A percentile compares a stretch with the other conserved stretches of the same genome.
Evolutionary conservation across 2,113 vertebrate species (phyloP).

Genomic region (Phyllopteryx taeniolatus): DNA sequence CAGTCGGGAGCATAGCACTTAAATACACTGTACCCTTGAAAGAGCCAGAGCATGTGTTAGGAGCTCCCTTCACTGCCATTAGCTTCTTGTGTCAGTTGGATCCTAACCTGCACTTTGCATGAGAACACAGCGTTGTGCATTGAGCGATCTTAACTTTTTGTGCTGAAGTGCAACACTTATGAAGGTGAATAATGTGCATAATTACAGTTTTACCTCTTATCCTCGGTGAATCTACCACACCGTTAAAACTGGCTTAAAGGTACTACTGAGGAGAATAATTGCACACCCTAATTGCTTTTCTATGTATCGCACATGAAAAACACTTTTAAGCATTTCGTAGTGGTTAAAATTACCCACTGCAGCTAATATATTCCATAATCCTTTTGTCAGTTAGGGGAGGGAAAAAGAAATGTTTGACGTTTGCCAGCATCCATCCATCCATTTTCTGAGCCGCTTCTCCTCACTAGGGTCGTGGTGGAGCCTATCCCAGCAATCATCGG

Average conservation of each 20-base stretch:
- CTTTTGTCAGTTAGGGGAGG: constrained; percentile 61
- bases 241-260: constrained; percentile 57
- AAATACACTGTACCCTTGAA: constrained; percentile 54
- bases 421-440: constrained; percentile 23
- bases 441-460: too few relatives aligned
- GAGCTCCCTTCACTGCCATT: constrained; percentile 56
- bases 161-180: constrained; percentile 61
- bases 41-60: constrained; percentile 57
- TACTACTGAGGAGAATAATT: constrained; percentile 34
- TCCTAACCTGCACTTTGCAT: constrained; percentile 56
- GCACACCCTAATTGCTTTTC: constrained; percentile 56
- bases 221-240: constrained; percentile 51
- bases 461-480: too few relatives aligned
- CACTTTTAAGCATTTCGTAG: constrained; percentile 47
- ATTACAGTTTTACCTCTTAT: constrained; percentile 67
- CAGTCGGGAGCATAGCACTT: constrained; percentile 56
- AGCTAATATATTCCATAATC: constrained; percentile 63
- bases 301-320: constrained; percentile 51
- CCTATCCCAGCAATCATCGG: too few relatives aligned
- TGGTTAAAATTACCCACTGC: constrained; percentile 43
- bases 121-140: constrained; percentile 49
- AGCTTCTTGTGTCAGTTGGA: constrained; percentile 44
- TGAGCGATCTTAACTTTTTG: constrained; percentile 54
- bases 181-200: constrained; percentile 59
- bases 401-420: constrained; percentile 71